Evolutionary conservation across 2,797 vertebrate genomes (phyloP), one percentile per base, ranked within the genome.

Genomic region (Enteromius treurensis): DNA sequence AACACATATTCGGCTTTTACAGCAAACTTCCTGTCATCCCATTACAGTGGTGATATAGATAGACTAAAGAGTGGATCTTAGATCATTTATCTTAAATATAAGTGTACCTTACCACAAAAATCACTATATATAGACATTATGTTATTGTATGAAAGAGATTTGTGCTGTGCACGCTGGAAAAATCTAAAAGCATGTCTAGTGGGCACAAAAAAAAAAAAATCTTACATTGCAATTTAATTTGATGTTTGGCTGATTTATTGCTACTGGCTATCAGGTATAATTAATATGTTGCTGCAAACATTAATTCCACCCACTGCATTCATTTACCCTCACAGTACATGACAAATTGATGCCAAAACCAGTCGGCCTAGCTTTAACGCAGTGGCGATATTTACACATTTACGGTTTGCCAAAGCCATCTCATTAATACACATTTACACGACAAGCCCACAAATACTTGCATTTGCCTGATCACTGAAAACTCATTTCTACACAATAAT

Each of bases 201-300:
- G 23, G 76, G 58, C 76, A 47, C 4, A 32, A 64, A 32, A 62
- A 14, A 40, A 19, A 26, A 0, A 2, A 4, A 10, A n/a, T n/a
- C 1, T 53, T 34, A 34, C 29, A 78, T 23, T 78, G n/a, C 5
- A 47, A 47, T 78, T 65, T 65, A 65, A 78, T 78, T 49, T 47
- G 42, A 76, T 58, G 51, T 76, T 76, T 58, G 73, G 13, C 51
- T 40, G 73, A 78, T 78, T 62, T 64, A 78, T 78, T 65, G 76
- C 76, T 65, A 49, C 40, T 32, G 60, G 58, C 76, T 32, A 78
- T 62, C 58, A 78, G 76, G 42, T 78, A 34, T 49, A 78, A 65
- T 78, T n/a, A 64, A 34, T 65, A 65, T 47, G 26, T 47, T 5
- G 76, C 58, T 34, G 42, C 64, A 78, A 42, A 78, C 42, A 65